Base-by-base conservation (phyloP, 2,888 invertebrate genomes). In the Pandemis heparana region DNA sequence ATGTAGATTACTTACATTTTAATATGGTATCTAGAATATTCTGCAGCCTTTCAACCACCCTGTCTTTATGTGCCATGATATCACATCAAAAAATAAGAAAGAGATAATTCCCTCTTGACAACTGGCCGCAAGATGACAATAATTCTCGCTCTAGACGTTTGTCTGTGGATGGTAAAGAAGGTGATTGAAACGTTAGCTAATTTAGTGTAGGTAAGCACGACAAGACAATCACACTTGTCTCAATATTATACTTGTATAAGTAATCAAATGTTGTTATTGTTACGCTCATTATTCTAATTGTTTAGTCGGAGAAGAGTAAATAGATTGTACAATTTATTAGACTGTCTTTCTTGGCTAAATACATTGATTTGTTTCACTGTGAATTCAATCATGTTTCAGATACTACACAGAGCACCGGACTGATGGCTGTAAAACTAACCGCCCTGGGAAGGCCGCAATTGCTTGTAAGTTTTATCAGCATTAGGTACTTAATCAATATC, bases 401-500 rank as follows among this genome's bases (percentile, higher is more conserved):
- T 84, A 97, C 97, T 72, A 99, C 99, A 48, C 97, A 97, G 89
- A 98, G 98, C 77, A 98, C 99, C 38, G 99, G 99, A 56, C 97
- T 99, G 84, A 98, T 99, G 85, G 99, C 99, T 59, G 96, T 99
- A 77, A 99, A 99, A 94, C 92, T 99, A 82, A 99, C 99, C 46
- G 99, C 99, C 9, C 95, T 99, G 53, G 99, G 99, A 82, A 96
- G 99, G 87, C 99, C 99, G 66, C 99, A 99, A 89, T 95, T 99
- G 82, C 95, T 99, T 95, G 99, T 99, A 95, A 96, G 96, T 95
- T 51, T 39, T 70, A n/a, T n/a, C 8, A n/a, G 9, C 9, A 18
- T 51, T n/a, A 48, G 46, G 23, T 23, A 23, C 23, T 32, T 32
- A 32, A 2, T 32, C 23, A 32, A 32, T 4, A 32, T 32, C 23